A percentile compares a stretch with the other conserved stretches of the same genome.
These are phyloP conservation scores for Aegithalos caudatus DNA, from an alignment of 2,113 vertebrate genomes.

Conservation along the genomic window DNA sequence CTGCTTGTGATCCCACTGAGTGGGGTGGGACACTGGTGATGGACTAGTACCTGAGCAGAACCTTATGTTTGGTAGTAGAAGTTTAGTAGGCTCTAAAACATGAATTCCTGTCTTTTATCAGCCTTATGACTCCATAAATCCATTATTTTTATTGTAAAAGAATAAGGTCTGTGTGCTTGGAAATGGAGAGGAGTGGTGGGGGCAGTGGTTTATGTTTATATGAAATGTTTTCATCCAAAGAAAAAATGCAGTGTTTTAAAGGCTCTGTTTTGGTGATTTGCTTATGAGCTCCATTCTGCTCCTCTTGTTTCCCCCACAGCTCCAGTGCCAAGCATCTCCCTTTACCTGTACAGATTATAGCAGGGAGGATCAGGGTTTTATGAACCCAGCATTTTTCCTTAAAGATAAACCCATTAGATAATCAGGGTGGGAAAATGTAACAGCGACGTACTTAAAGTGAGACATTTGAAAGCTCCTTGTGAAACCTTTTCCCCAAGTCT, in stretches of 20 bases:
- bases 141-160: background rate
- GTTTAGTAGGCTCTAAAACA: background rate
- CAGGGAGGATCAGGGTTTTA: background rate
- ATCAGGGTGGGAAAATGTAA: background rate
- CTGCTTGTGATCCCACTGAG: background rate
- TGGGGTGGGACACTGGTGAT: background rate
- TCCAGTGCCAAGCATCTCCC: background rate
- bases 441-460: background rate
- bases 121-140: background rate
- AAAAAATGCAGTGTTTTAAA: background rate
- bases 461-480: background rate
- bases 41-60: background rate
- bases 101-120: background rate
- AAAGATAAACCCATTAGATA: background rate
- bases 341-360: background rate
- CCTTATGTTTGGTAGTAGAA: background rate
- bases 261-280: background rate
- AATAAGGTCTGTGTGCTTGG: background rate
- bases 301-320: background rate
- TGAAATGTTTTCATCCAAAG: background rate
- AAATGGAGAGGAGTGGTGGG: background rate
- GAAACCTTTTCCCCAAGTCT: background rate
- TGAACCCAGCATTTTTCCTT: background rate
- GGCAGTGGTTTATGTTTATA: background rate
- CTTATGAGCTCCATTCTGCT: rapidly evolving